A percentile compares a stretch with the other conserved stretches of the same genome.
These are phyloP conservation scores for Calephelis perditalis DNA, from an alignment of 2,888 invertebrate genomes.

Conservation along the genomic window DNA sequence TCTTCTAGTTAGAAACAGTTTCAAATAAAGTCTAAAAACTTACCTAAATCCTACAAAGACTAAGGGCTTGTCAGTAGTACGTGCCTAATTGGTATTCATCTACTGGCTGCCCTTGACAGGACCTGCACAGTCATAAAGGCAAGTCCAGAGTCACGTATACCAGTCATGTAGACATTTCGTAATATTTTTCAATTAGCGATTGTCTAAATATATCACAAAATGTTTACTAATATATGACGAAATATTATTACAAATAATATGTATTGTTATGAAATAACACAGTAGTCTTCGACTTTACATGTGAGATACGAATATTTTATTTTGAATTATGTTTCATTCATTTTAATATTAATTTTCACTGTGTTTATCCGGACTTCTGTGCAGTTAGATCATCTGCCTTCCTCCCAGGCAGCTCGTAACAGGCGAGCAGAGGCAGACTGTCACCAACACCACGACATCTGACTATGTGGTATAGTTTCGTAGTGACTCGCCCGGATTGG, in stretches of 20 bases:
- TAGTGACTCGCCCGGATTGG: too few species aligned
- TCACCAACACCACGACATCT: too few species aligned
- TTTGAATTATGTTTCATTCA: too few species aligned
- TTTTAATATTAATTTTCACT: too few species aligned
- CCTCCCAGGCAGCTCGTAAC: too few species aligned
- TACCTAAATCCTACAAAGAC: neutral
- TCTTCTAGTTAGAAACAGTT: too few species aligned
- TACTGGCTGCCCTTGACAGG: slow-evolving; percentile 34
- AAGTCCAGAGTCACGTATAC: slow-evolving; percentile 25
- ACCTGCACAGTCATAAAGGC: slow-evolving; percentile 29
- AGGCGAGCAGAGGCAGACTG: too few species aligned
- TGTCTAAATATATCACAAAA: slow-evolving; percentile 12
- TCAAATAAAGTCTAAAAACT: neutral
- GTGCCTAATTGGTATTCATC: slow-evolving; percentile 25
- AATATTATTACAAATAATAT: slow-evolving; percentile 7
- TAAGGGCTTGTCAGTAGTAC: slow-evolving; percentile 19
- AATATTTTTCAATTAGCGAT: slow-evolving; percentile 15
- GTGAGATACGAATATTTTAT: too few species aligned
- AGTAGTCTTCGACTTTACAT: too few species aligned
- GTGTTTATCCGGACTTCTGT: too few species aligned
- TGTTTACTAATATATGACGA: slow-evolving; percentile 10
- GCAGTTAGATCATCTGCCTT: too few species aligned
- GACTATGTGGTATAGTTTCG: too few species aligned
- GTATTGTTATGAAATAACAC: slow-evolving; percentile 2
- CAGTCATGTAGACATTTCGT: slow-evolving; percentile 14